A percentile compares a stretch with the other conserved stretches of the same genome.
Evolutionary conservation across 1,140 invertebrate species (phyloP).

Genomic region (Brachionus sp.): DNA sequence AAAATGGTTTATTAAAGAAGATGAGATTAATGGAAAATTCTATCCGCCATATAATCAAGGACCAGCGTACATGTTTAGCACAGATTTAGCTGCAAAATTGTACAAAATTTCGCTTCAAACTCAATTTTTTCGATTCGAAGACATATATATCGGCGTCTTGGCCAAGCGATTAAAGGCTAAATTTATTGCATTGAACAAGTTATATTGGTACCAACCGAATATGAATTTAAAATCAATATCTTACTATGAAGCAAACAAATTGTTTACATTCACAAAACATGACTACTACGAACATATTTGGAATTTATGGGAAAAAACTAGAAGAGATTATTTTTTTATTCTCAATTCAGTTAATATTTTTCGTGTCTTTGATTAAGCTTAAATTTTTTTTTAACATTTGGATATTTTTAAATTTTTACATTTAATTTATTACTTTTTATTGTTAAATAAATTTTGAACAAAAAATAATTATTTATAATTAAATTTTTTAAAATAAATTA

Average conservation of each 20-base stretch:
- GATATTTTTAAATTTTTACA: no score
- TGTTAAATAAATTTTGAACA: no score
- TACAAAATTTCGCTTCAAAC: background rate
- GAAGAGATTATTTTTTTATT: background rate
- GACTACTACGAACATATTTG: background rate
- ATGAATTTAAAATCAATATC: background rate
- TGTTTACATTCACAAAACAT: background rate
- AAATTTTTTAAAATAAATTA: no score
- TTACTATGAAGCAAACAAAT: background rate
- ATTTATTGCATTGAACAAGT: background rate
- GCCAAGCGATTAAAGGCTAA: background rate
- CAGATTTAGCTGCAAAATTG: background rate
- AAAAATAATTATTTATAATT: no score
- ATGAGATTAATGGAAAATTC: background rate
- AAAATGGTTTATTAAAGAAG: background rate
- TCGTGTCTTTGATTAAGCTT: background rate
- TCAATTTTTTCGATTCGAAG: background rate
- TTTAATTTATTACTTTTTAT: no score
- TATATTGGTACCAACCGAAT: background rate
- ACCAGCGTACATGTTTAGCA: background rate
- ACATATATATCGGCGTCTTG: background rate
- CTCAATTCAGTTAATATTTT: background rate
- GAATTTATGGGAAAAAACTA: background rate
- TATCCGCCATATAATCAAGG: slow-evolving; percentile 5
- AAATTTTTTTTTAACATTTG: no score